Evolutionary conservation across 2,113 vertebrate species (phyloP).

Genomic region (Marmota flaviventris): DNA sequence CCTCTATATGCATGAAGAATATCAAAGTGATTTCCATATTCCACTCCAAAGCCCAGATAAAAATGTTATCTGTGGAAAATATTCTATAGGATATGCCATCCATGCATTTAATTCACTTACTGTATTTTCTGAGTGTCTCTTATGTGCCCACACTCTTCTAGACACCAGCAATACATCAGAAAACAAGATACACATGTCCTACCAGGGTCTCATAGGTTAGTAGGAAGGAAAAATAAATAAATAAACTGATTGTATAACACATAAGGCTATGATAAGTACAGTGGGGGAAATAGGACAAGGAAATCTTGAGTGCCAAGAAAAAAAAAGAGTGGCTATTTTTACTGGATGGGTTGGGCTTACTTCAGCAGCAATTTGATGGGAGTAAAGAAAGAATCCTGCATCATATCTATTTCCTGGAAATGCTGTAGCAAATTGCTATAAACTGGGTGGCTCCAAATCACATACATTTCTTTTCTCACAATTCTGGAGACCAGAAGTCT

Average conservation of each 20-base stretch:
- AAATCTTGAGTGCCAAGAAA: neutral
- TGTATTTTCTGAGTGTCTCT: neutral
- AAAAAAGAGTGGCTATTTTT: neutral
- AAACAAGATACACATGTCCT: neutral
- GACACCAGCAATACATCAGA: neutral
- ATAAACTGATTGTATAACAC: neutral
- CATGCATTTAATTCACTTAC: neutral
- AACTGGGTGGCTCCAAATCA: neutral
- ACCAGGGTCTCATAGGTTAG: neutral
- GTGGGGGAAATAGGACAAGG: neutral
- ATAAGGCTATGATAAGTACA: neutral
- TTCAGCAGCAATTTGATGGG: neutral
- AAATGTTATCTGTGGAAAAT: too few relatives aligned
- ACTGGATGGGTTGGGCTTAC: neutral
- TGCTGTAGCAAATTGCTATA: neutral
- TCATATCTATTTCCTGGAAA: neutral
- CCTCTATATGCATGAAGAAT: too few relatives aligned
- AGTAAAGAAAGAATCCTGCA: neutral
- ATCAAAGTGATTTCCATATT: too few relatives aligned
- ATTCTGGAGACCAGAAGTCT: neutral
- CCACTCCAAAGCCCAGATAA: too few relatives aligned
- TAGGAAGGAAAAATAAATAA: neutral
- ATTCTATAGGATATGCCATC: too few relatives aligned
- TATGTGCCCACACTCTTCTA: neutral
- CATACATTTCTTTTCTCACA: neutral